Percentiles rank a stretch among this genome's conserved stretches.
phyloP scores from a whole-genome alignment of 2,797 vertebrate species.

The Morus bassanus region DNA sequence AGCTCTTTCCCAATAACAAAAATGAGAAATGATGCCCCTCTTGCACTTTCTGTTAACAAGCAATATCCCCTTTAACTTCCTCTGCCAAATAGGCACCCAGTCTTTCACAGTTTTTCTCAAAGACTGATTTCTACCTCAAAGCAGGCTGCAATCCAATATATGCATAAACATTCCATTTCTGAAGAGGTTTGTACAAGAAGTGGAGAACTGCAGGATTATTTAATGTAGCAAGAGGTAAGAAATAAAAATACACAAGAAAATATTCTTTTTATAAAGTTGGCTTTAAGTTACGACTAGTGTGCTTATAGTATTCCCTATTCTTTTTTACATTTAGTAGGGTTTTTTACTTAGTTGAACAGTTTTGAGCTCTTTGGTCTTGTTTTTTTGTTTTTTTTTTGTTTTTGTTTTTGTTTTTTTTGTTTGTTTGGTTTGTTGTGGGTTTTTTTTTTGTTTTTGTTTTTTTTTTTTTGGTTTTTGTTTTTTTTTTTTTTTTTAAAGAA shows the following conservation, averaged over 20 bases:
- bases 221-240: neutral
- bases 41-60: neutral
- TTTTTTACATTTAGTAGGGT: neutral
- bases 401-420: too few relatives aligned
- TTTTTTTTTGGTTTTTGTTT: neutral
- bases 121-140: conserved; percentile 36
- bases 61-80: neutral
- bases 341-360: neutral
- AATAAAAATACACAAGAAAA: conserved; percentile 2
- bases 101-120: neutral
- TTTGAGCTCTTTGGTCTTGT: neutral
- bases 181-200: neutral
- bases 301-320: neutral
- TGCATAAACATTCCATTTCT: neutral
- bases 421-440: neutral
- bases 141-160: neutral
- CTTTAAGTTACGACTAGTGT: neutral
- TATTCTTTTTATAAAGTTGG: neutral
- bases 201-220: neutral
- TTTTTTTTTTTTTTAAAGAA: neutral
- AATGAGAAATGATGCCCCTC: neutral
- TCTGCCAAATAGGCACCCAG: neutral
- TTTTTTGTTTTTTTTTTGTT: neutral
- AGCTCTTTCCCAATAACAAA: neutral
- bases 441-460: neutral